Evolutionary conservation across 2,113 vertebrate genomes (phyloP), one percentile per base, ranked within the genome.

Genomic region (Takifugu bimaculatus): DNA sequence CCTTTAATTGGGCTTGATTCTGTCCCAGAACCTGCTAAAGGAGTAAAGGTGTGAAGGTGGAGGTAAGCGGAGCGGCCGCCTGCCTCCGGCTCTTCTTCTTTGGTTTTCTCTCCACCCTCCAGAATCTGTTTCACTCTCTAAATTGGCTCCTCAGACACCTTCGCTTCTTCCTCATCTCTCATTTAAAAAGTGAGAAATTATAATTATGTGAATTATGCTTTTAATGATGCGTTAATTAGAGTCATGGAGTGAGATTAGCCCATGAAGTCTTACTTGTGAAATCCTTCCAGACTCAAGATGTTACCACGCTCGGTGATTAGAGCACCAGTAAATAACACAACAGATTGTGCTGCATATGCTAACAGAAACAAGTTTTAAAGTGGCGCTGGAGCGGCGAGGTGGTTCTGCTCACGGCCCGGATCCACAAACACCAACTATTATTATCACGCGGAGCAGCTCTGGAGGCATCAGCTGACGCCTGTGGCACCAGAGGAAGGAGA

Each of bases 121-220:
- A 45, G 85, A 84, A 82, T 87, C 86, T 88, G 87, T 84, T 91
- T 82, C 79, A 74, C 79, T 84, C 79, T 59, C 82, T 85, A 88
- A 90, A 90, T 90, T 89, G 85, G 88, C 87, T 90, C 87, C 72
- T 83, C 83, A 90, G 82, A 90, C 88, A 86, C 83, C 86, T 86
- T 77, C 81, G 81, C 79, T 86, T 79, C 87, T 80, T 83, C 80
- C 85, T 73, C 81, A 75, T 80, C 88, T 88, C 89, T 87, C 91
- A 91, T 92, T 92, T 90, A 91, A 92, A 92, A 93, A 87, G 92
- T 92, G 92, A 90, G 91, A 93, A 92, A 92, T 92, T 92, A 91
- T 93, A 93, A 93, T 93, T 90, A 93, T 93, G 90, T 89, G 91
- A 93, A 93, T 92, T 92, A 93, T 92, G 92, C 87, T 92, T 92